Conservation (phyloP, 92 coral and sea anemone genomes). For the Phenganax stokvisi region DNA sequence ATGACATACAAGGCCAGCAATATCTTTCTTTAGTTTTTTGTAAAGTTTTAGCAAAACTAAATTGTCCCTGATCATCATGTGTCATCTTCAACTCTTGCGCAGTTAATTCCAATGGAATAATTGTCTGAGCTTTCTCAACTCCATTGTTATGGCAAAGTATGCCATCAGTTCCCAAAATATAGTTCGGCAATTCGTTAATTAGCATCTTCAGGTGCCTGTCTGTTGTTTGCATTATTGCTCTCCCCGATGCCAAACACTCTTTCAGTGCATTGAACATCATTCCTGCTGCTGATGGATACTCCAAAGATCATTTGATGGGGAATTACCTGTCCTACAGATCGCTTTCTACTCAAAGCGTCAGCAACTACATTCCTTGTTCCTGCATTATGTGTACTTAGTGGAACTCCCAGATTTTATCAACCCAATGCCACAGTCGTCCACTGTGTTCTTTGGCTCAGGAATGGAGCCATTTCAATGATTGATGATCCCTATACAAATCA, state of each 20-base stretch:
- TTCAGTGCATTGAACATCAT: conserved; percentile 33
- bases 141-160: conserved; percentile 27
- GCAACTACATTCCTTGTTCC: conserved; percentile 50
- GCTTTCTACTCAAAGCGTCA: conserved; percentile 50
- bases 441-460: background rate
- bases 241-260: conserved; percentile 34
- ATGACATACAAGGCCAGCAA: conserved; percentile 36
- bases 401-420: conserved; percentile 57
- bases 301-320: conserved; percentile 42
- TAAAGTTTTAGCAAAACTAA: conserved; percentile 40
- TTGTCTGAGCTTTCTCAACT: conserved; percentile 31
- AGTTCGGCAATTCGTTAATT: conserved; percentile 22
- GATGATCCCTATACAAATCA: too few species aligned
- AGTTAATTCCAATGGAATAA: conserved; percentile 36
- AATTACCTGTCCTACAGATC: conserved; percentile 1
- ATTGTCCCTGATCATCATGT: conserved; percentile 50
- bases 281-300: conserved; percentile 43
- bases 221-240: background rate
- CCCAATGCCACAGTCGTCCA: conserved; percentile 56
- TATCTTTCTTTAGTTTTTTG: conserved; percentile 28
- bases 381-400: conserved; percentile 54
- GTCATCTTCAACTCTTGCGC: conserved; percentile 45
- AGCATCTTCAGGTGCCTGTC: conserved; percentile 38
- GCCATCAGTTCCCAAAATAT: conserved; percentile 33
- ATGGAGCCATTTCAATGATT: too few species aligned